Evolutionary conservation across 2,888 invertebrate species (phyloP).

Genomic region (Chloroclystis v-ata): DNA sequence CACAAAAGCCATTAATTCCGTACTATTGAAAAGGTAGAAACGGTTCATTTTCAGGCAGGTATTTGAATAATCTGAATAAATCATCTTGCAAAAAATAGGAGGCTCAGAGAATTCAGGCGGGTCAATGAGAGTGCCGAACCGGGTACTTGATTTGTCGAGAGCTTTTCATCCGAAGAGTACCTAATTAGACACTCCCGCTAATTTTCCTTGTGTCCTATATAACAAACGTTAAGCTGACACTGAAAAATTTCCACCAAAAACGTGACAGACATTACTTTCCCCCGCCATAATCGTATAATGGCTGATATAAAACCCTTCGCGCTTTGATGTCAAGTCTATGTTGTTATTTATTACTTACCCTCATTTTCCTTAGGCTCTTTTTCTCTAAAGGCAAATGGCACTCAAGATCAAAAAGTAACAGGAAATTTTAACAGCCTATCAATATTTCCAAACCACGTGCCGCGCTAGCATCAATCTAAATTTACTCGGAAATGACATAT

Average conservation of each 20-base stretch:
- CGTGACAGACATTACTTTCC: constrained; percentile 19
- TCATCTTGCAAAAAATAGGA: constrained; percentile 7
- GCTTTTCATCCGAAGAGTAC: constrained; percentile 18
- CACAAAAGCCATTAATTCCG: constrained; percentile 16
- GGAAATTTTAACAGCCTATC: neutral
- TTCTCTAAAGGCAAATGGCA: constrained; percentile 8
- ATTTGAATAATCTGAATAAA: constrained; percentile 18
- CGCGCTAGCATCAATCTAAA: constrained; percentile 23
- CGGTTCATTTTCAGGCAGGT: constrained; percentile 10
- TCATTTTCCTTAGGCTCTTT: constrained; percentile 16
- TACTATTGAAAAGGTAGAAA: constrained; percentile 21
- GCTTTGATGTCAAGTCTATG: constrained; percentile 17
- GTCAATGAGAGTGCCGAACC: neutral
- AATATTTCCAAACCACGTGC: neutral
- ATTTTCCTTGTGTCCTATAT: constrained; percentile 46
- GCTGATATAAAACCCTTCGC: constrained; percentile 20
- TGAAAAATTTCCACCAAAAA: constrained; percentile 32
- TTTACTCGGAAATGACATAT: constrained; percentile 20
- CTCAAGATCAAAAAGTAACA: constrained; percentile 3
- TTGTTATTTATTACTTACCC: constrained; percentile 15
- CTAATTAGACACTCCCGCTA: constrained; percentile 40
- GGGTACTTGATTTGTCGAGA: neutral
- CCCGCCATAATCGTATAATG: constrained; percentile 24
- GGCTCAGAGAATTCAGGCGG: constrained; percentile 6
- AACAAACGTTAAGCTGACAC: constrained; percentile 20